Percentiles rank a stretch among this genome's conserved stretches.
Evolutionary conservation across 1,140 invertebrate species (phyloP).

Genomic region (Protaetia brevitarsis): DNA sequence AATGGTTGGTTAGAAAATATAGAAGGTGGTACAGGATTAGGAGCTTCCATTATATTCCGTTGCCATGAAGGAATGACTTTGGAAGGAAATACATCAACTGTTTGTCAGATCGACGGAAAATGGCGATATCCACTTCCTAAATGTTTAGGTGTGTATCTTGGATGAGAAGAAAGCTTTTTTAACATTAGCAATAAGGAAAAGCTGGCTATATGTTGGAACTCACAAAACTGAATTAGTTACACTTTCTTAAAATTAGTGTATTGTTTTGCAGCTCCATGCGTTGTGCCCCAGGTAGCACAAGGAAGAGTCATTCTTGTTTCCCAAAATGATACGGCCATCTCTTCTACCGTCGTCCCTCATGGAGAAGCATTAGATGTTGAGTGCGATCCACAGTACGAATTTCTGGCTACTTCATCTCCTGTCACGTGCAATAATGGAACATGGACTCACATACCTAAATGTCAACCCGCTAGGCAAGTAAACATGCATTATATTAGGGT

Average conservation of each 20-base stretch:
- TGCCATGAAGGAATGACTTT: constrained; percentile 92
- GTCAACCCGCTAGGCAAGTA: constrained; percentile 44
- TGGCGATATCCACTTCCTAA: constrained; percentile 91
- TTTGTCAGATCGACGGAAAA: constrained; percentile 87
- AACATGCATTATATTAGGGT: too few relatives aligned
- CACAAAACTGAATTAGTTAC: neutral
- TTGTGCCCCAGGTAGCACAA: constrained; percentile 83
- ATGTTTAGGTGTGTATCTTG: constrained; percentile 60
- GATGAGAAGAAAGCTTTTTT: constrained; percentile 4
- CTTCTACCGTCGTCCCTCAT: constrained; percentile 73
- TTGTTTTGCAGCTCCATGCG: constrained; percentile 70
- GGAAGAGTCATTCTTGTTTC: constrained; percentile 67
- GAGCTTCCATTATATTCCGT: constrained; percentile 88
- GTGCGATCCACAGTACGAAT: constrained; percentile 87
- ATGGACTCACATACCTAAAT: constrained; percentile 84
- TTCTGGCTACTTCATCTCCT: constrained; percentile 68
- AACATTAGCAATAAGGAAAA: neutral
- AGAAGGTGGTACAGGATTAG: constrained; percentile 81
- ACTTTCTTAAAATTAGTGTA: neutral
- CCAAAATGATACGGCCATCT: constrained; percentile 54
- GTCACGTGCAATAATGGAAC: constrained; percentile 92
- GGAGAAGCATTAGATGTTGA: constrained; percentile 79
- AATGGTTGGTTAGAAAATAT: constrained; percentile 96
- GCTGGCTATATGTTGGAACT: neutral
- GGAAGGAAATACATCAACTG: constrained; percentile 82